Conservation (phyloP, 2,888 invertebrate genomes). For the Lottia gigantea region DNA sequence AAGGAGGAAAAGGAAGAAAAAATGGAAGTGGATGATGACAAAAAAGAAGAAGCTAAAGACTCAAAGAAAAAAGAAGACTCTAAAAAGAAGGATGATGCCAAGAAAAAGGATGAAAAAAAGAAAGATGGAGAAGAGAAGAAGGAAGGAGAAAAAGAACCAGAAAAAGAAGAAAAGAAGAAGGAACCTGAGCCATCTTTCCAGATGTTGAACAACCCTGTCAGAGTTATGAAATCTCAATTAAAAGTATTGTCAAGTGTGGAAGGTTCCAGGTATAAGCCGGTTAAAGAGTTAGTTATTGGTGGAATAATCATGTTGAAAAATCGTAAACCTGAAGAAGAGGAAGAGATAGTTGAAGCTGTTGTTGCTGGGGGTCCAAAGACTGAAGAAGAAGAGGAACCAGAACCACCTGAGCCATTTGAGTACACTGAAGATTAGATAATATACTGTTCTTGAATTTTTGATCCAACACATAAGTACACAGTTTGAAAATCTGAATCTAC, state of each 20-base stretch:
- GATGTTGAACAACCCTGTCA: constrained; percentile 92
- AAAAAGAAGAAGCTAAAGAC: constrained; percentile 32
- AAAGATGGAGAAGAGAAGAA: constrained; percentile 68
- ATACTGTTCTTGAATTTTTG: background rate
- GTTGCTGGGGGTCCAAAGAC: constrained; percentile 73
- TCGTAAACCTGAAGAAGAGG: constrained; percentile 80
- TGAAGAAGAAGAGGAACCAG: constrained; percentile 92
- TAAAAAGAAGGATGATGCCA: constrained; percentile 19
- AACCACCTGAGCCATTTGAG: constrained; percentile 97
- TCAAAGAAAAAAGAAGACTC: constrained; percentile 25
- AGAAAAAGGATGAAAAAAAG: constrained; percentile 79
- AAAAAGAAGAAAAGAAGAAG: constrained; percentile 71
- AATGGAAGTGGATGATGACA: constrained; percentile 32
- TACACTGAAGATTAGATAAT: constrained; percentile 78
- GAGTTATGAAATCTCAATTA: constrained; percentile 90
- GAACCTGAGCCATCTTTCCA: constrained; percentile 86
- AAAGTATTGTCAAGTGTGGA: constrained; percentile 81
- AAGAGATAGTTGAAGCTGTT: constrained; percentile 91
- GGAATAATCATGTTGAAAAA: constrained; percentile 96
- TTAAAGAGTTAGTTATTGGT: constrained; percentile 93
- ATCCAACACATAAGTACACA: background rate
- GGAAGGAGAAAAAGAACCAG: constrained; percentile 68
- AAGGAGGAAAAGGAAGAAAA: constrained; percentile 64
- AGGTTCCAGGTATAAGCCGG: constrained; percentile 82
- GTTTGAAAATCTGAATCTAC: background rate